Evolutionary conservation across 2,888 invertebrate species (phyloP), one percentile per base, ranked within the genome.

Genomic region (Lamellibrachia satsuma): DNA sequence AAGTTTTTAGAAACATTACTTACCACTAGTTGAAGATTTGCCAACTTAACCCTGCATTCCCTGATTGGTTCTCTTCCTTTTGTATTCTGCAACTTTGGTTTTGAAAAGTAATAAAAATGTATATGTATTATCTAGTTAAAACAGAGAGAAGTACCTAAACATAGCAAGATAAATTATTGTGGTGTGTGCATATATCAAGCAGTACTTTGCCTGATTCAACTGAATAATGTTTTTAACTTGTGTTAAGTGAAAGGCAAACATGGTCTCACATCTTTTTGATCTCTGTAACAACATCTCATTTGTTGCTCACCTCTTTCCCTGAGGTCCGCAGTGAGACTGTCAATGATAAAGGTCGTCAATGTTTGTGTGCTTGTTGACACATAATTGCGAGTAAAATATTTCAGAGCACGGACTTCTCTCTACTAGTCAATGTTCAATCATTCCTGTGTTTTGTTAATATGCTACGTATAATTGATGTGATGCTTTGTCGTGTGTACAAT

Each of bases 181-280:
- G 15, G 22, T 75, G 22, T 75, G 22, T 75, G 75, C 22, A 75
- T 6, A 75, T 75, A 75, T 22, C 22, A 22, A n/a, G 15, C 75
- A 75, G 75, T 75, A 75, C 75, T 22, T 75, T 15, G n/a, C n/a
- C 75, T 75, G 75, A 75, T 75, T 75, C 75, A 75, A 75, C 75
- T 75, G 75, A 75, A 75, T 75, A 75, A 15, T 11, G 22, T 39
- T 39, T 39, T 39, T 39, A 39, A 39, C 39, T 39, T 39, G 39
- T 39, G 39, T 22, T 22, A 75, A 15, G 0, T 2, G 57, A 75
- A 75, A 75, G 2, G 75, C n/a, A n/a, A 75, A 75, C 15, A n/a
- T 1, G 75, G 22, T 75, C 57, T 57, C 57, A 39, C 39, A 39
- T 60, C 60, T 60, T 60, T 6, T 60, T 60, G 60, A 60, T 15